Evolutionary conservation across 2,888 invertebrate genomes (phyloP), one percentile per base, ranked within the genome.

Genomic region (Xestia rhomboidea): DNA sequence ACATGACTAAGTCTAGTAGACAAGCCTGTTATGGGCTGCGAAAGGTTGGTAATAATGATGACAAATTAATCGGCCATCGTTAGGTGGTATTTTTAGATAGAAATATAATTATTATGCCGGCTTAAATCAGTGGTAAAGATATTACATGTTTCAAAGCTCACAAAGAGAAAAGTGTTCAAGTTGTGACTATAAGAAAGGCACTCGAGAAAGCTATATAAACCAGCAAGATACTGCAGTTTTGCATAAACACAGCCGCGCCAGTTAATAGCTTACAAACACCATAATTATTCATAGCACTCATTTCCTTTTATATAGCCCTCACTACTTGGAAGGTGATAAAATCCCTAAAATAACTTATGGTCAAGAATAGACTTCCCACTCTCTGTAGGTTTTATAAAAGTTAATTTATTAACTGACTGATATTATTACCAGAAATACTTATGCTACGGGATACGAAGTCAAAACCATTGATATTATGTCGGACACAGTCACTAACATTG

Each of bases 221-320:
- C 30, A 63, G 68, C 60, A 51, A 86, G 87, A 86, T 74, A 86
- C 63, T 69, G 84, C 73, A 83, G 83, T 75, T 83, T 83, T 86
- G 87, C 84, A 83, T 83, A 83, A 86, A 84, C 87, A 84, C 70
- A 68, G 67, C 63, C 51, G 38, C 18, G 63, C 74, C 41, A 30
- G 38, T 83, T 75, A 83, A 86, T 83, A 72, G 72, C 79, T 63
- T 68, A 67, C 66, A 70, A 79, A 83, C 74, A 79, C 87, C 72
- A 79, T 79, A 75, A 83, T 83, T 78, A 83, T 86, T 83, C 74
- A 83, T 79, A 83, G 79, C 79, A 86, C 84, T 83, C 69, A 83
- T 83, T 83, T 83, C 87, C 79, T 79, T 83, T 75, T 74, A 74
- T 67, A 69, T 27, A 63, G 46, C 63, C 75, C 73, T 73, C 41